Base-by-base conservation (phyloP, 1,140 invertebrate species). In the Brachionus plicatilis region DNA sequence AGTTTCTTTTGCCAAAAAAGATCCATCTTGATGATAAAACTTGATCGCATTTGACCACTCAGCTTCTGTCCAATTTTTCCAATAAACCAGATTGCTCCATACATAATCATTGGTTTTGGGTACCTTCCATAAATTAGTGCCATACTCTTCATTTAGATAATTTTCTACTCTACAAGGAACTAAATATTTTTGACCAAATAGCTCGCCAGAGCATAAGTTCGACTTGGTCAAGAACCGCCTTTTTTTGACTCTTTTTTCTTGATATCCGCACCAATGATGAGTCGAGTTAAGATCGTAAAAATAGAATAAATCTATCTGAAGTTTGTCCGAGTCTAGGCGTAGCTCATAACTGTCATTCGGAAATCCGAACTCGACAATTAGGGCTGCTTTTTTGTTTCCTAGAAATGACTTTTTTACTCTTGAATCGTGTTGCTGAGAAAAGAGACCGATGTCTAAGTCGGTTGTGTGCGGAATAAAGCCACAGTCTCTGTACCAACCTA, bases 401-500 rank as follows among this genome's bases (percentile, higher is more conserved):
- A 20, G 14, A 43, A 72, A 72, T n/a, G 33, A 20, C 20, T 72
- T 37, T 43, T 45, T 72, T 41, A 72, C 33, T 45, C 12, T 41
- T 17, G 68, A 41, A 53, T 79, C 47, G 45, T 53, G 27, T 37
- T 79, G 20, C 2, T 50, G 24, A 8, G 50, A 79, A 0, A 79
- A 79, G 6, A 79, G 17, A 29, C 75, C 75, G 0, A 79, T 20
- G 50, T 79, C 75, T 27, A 53, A n/a, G 20, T 76, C 72, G 9
- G 37, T 76, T 47, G 72, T 76, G 45, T 76, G 72, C 11, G 72
- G 72, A 43, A 76, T 76, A 76, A 76, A 27, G 2, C 45, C 45
- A 24, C 72, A 76, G 9, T 76, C 72, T 47, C 72, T 20, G 24
- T 76, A 76, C 72, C 72, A 76, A 41, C 72, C 72, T 5, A 76